A percentile compares a stretch with the other conserved stretches of the same genome.
These are phyloP conservation scores for Ceratitis capitata DNA, from an alignment of 1,140 invertebrate species.

Conservation along the genomic window DNA sequence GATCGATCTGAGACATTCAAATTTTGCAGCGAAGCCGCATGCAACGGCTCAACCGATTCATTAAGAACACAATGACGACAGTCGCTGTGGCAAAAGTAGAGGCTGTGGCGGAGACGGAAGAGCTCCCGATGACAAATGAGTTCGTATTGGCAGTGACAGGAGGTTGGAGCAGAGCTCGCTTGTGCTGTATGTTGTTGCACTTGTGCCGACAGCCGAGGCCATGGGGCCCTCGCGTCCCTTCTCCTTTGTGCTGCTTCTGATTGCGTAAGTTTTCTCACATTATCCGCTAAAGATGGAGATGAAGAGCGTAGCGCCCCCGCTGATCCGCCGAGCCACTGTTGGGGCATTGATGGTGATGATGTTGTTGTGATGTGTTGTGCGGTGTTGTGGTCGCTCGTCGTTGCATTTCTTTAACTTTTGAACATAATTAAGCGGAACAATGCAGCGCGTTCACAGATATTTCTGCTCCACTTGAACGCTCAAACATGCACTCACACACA, in stretches of 20 bases:
- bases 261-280: background rate
- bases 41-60: background rate
- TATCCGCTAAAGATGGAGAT: background rate
- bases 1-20: conserved; percentile 4
- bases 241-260: background rate
- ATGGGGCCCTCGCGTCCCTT: background rate
- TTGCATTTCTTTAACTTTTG: conserved; percentile 34
- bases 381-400: background rate
- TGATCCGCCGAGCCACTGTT: background rate
- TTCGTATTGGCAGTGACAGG: conserved; percentile 23
- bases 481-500: background rate
- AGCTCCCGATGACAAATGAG: background rate
- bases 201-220: background rate
- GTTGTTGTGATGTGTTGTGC: conserved; percentile 8
- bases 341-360: background rate
- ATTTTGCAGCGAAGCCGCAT: conserved; percentile 21
- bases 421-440: conserved; percentile 35
- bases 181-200: background rate
- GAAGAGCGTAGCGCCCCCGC: background rate
- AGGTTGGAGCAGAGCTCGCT: background rate
- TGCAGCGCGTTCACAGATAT: conserved; percentile 11
- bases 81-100: background rate
- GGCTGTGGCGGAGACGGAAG: background rate
- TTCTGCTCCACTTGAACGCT: background rate
- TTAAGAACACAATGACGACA: background rate